Percentiles rank a stretch among this genome's conserved stretches.
Conservation (phyloP, 2,888 invertebrate species). For the Tenthredo livida region DNA sequence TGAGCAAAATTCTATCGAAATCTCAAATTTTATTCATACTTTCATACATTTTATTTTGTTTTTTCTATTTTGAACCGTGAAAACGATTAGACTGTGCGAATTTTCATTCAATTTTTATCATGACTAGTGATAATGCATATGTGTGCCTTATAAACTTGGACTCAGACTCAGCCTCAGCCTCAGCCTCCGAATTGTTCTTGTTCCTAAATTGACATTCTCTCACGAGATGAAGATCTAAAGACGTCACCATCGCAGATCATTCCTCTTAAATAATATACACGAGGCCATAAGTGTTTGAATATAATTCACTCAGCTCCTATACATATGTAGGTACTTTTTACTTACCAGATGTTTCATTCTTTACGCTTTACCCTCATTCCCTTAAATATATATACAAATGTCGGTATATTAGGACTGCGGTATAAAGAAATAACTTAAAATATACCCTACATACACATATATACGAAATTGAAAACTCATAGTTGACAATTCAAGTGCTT, state of each 20-base stretch:
- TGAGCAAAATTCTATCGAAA: too few species aligned
- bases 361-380: background rate
- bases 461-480: background rate
- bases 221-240: background rate
- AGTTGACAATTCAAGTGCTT: background rate
- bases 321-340: background rate
- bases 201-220: slow-evolving; percentile 9
- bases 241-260: background rate
- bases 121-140: background rate
- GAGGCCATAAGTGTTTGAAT: background rate
- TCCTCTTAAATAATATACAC: background rate
- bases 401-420: background rate
- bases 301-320: background rate
- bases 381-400: background rate
- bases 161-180: background rate
- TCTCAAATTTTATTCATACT: too few species aligned
- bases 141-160: background rate
- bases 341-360: background rate
- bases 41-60: too few species aligned
- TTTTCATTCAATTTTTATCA: background rate
- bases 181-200: background rate
- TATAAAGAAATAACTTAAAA: background rate
- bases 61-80: too few species aligned
- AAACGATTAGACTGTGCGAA: too few species aligned
- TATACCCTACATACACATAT: background rate